Percentiles rank a stretch among this genome's conserved stretches.
These are phyloP conservation scores for Orchesella flavescens DNA, from an alignment of 2,888 invertebrate species.

Conservation along the genomic window DNA sequence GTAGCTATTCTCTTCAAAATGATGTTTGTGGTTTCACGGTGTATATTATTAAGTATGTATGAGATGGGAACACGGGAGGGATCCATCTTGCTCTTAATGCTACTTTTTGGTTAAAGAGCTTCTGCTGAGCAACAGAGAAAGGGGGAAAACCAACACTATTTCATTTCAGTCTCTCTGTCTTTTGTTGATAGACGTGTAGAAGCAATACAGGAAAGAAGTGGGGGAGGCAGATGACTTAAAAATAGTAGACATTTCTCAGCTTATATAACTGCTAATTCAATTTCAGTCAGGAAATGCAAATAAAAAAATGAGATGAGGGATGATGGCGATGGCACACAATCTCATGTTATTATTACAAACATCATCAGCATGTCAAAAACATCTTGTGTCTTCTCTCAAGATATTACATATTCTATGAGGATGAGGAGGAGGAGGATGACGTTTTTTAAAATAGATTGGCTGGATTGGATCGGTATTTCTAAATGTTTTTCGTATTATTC, in stretches of 20 bases:
- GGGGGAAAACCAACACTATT: too few relatives aligned
- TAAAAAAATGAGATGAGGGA: background rate
- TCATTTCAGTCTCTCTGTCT: too few relatives aligned
- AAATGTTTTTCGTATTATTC: too few relatives aligned
- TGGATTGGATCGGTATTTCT: too few relatives aligned
- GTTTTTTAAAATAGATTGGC: too few relatives aligned
- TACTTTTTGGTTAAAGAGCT: too few relatives aligned
- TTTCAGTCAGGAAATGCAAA: background rate
- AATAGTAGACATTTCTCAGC: background rate
- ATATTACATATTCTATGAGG: background rate
- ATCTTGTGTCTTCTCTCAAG: background rate
- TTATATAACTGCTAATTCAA: background rate
- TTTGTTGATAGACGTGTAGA: background rate
- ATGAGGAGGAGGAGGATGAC: too few relatives aligned
- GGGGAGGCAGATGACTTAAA: background rate
- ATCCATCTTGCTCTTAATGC: too few relatives aligned
- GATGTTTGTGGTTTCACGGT: slow-evolving; percentile 31
- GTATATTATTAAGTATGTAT: too few relatives aligned
- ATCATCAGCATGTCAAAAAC: background rate
- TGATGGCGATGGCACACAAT: background rate
- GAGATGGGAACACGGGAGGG: too few relatives aligned
- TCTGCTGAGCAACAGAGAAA: too few relatives aligned
- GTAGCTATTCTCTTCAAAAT: slow-evolving; percentile 14
- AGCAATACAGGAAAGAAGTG: background rate
- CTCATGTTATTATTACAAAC: background rate